These are phyloP conservation scores for Isaurus tuberculatus DNA, from an alignment of 92 coral and sea anemone species.

Conservation along the genomic window DNA sequence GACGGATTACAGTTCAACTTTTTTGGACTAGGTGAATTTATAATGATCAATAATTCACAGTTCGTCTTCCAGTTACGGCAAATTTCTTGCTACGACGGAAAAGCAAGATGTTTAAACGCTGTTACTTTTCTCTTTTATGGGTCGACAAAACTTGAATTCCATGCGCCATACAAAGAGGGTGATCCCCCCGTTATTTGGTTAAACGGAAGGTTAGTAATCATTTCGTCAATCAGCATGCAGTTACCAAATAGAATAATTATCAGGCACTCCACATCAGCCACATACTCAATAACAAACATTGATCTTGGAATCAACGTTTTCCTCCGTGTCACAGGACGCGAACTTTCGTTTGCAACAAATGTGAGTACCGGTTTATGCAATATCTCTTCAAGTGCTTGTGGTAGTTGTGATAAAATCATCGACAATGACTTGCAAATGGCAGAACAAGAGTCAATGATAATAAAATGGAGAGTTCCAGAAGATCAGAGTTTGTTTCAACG, in stretches of 20 bases:
- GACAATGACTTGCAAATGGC: slow-evolving; percentile 53
- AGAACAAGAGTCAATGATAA: slow-evolving; percentile 30
- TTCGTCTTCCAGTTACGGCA: slow-evolving; percentile 65
- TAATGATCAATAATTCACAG: slow-evolving; percentile 50
- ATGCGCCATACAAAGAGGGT: slow-evolving; percentile 52
- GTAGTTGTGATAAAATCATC: slow-evolving; percentile 62
- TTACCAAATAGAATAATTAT: slow-evolving; percentile 44
- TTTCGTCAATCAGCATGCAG: slow-evolving; percentile 28
- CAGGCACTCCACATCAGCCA: slow-evolving; percentile 51
- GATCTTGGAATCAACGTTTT: slow-evolving; percentile 40
- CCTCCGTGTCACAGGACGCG: slow-evolving; percentile 53
- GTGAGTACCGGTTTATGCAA: slow-evolving; percentile 53
- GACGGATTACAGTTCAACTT: slow-evolving; percentile 66
- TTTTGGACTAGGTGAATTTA: slow-evolving; percentile 64
- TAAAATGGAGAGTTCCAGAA: slow-evolving; percentile 51
- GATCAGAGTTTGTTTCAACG: slow-evolving; percentile 53
- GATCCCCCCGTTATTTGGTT: slow-evolving; percentile 49
- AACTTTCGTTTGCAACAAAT: slow-evolving; percentile 52
- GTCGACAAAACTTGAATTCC: slow-evolving; percentile 46
- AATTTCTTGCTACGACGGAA: slow-evolving; percentile 68
- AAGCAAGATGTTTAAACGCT: slow-evolving; percentile 63
- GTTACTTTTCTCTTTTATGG: slow-evolving; percentile 60
- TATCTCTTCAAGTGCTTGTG: slow-evolving; percentile 51
- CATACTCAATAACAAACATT: slow-evolving; percentile 38
- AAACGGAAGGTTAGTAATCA: slow-evolving; percentile 35